phyloP scores from a whole-genome alignment of 2,888 invertebrate species.

The Euplagia quadripunctaria region DNA sequence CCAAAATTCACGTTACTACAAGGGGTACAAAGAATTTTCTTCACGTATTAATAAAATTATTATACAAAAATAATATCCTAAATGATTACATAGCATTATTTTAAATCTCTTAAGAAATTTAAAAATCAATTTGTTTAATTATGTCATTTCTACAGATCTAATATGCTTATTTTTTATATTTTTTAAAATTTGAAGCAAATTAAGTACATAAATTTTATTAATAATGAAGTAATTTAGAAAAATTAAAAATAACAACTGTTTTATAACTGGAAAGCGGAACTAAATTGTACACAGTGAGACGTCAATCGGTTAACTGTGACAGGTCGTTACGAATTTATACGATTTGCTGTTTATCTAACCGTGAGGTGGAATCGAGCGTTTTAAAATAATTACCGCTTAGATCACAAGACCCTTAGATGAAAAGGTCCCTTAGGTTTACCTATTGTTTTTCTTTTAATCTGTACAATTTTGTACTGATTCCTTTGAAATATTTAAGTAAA shows the following conservation, averaged over 20 bases:
- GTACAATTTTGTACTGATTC: not conserved
- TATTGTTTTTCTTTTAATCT: not conserved
- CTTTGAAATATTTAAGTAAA: not conserved
- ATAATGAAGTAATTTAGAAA: not conserved
- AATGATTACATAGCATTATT: too few species aligned
- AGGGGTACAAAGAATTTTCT: too few species aligned
- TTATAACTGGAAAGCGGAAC: slow-evolving; percentile 43
- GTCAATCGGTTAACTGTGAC: slow-evolving; percentile 27
- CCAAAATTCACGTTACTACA: too few species aligned
- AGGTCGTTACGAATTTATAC: slow-evolving; percentile 29
- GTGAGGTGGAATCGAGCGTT: slow-evolving; percentile 10
- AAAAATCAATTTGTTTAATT: too few species aligned
- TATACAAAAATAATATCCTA: too few species aligned
- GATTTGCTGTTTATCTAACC: slow-evolving; percentile 12
- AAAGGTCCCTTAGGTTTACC: not conserved
- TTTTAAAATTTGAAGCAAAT: not conserved
- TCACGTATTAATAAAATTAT: too few species aligned
- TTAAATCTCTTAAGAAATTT: too few species aligned
- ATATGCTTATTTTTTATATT: too few species aligned
- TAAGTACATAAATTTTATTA: not conserved
- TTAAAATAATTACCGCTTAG: not conserved
- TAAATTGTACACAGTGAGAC: slow-evolving; percentile 16
- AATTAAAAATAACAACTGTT: not conserved
- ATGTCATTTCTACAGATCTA: too few species aligned
- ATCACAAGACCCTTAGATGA: not conserved